Evolutionary conservation across 1,140 invertebrate genomes (phyloP).

Genomic region (Belonocnema kinseyi): DNA sequence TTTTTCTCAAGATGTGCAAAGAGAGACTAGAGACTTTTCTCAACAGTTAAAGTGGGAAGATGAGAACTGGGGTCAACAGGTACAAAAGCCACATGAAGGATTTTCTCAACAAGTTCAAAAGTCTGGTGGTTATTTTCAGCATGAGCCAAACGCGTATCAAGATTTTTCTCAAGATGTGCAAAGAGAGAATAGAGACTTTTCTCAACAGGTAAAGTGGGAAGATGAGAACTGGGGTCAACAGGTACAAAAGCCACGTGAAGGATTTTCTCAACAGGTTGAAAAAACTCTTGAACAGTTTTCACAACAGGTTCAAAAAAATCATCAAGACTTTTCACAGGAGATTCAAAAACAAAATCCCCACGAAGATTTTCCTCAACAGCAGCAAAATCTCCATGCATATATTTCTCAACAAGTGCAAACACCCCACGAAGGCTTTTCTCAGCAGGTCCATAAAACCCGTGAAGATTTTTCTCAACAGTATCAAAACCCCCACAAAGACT

Average conservation of each 20-base stretch:
- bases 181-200: not conserved
- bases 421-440: slow-evolving; percentile 13
- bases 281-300: not conserved
- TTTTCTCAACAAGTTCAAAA: not conserved
- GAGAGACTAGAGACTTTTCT: not conserved
- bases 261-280: not conserved
- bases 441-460: slow-evolving; percentile 19
- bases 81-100: not conserved
- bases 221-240: not conserved
- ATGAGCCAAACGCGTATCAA: not conserved
- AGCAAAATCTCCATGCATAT: not conserved
- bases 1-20: not conserved
- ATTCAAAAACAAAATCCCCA: not conserved
- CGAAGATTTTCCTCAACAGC: not conserved
- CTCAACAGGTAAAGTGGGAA: not conserved
- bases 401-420: not conserved
- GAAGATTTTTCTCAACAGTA: slow-evolving; percentile 16
- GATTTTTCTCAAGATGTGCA: not conserved
- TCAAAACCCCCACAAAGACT: slow-evolving; percentile 33
- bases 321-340: not conserved
- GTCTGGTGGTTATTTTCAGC: not conserved
- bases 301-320: too few species aligned
- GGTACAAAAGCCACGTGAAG: not conserved
- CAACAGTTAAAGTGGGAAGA: not conserved
- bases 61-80: not conserved